These are phyloP conservation scores for Microtus oregoni DNA, from an alignment of 2,113 vertebrate species.

Conservation along the genomic window DNA sequence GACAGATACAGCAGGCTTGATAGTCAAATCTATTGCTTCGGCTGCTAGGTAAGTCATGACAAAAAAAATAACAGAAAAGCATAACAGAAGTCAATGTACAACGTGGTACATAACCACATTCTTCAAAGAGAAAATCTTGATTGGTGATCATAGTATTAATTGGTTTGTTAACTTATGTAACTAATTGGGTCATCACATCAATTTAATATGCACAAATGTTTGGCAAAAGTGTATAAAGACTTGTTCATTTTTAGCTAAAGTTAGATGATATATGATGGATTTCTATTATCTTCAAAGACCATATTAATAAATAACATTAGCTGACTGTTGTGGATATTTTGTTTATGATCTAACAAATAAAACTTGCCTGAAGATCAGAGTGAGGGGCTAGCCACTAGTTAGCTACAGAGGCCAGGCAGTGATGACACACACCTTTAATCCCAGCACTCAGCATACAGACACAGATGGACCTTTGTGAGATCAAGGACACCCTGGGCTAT, in stretches of 20 bases:
- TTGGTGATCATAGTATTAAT: neutral
- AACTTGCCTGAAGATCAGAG: no score
- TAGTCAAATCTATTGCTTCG: neutral
- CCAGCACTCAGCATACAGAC: no score
- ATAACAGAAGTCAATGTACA: neutral
- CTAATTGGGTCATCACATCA: neutral
- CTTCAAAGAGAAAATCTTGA: neutral
- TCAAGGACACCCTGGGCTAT: no score
- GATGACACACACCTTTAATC: no score
- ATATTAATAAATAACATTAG: neutral
- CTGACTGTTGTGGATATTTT: neutral
- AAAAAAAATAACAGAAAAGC: neutral
- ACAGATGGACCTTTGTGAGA: no score
- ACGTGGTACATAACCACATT: neutral
- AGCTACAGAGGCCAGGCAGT: no score
- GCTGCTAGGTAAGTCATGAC: neutral
- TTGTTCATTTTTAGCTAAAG: neutral
- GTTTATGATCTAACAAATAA: no score
- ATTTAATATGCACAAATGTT: conserved; percentile 8
- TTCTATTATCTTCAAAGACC: neutral
- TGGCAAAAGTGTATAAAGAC: neutral
- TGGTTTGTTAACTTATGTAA: neutral
- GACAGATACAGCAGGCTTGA: fast-evolving
- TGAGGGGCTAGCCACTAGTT: no score
- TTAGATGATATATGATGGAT: neutral